phyloP scores from a whole-genome alignment of 2,113 vertebrate genomes.

The Cyprinodon variegatus region DNA sequence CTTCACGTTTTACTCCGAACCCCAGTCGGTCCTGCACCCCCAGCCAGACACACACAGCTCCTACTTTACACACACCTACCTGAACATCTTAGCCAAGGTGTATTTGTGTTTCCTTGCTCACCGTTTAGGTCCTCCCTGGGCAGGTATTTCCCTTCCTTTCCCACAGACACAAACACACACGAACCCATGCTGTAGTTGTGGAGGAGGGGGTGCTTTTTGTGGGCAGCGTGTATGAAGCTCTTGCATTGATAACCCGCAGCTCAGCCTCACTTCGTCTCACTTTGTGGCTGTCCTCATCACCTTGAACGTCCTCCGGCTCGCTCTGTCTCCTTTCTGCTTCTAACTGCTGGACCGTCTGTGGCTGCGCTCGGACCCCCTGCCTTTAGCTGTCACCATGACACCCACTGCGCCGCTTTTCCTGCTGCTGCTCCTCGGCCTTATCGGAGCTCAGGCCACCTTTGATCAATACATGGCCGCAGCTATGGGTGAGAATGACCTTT shows the following conservation, averaged over 20 bases:
- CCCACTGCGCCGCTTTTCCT: slow-evolving; percentile 61
- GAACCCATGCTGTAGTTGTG: slow-evolving; percentile 20
- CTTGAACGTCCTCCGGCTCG: slow-evolving; percentile 57
- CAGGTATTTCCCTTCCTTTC: slow-evolving; percentile 77
- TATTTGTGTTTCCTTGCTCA: slow-evolving; percentile 81
- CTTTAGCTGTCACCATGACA: slow-evolving; percentile 63
- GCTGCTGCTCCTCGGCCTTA: slow-evolving; percentile 79
- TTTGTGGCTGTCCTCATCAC: slow-evolving; percentile 63
- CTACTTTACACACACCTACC: slow-evolving; percentile 53
- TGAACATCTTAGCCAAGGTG: slow-evolving; percentile 73
- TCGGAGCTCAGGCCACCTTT: slow-evolving; percentile 71
- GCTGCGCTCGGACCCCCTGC: slow-evolving; percentile 36
- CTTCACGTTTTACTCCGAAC: slow-evolving; percentile 48
- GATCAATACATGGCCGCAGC: slow-evolving; percentile 76
- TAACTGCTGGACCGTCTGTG: slow-evolving; percentile 52
- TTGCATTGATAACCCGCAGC: slow-evolving; percentile 80
- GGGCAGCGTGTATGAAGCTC: slow-evolving; percentile 69
- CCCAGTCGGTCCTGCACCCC: slow-evolving; percentile 74
- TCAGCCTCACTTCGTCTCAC: slow-evolving; percentile 71
- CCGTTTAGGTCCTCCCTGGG: slow-evolving; percentile 72
- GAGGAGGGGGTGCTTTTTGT: slow-evolving; percentile 53
- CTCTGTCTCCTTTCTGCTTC: slow-evolving; percentile 55
- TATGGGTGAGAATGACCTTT: slow-evolving; percentile 79
- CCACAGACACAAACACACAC: slow-evolving; percentile 50
- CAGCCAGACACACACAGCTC: slow-evolving; percentile 52